Percentiles rank a stretch among this genome's conserved stretches.
These are phyloP conservation scores for Dromaius novaehollandiae DNA, from an alignment of 2,113 vertebrate genomes.

Conservation along the genomic window DNA sequence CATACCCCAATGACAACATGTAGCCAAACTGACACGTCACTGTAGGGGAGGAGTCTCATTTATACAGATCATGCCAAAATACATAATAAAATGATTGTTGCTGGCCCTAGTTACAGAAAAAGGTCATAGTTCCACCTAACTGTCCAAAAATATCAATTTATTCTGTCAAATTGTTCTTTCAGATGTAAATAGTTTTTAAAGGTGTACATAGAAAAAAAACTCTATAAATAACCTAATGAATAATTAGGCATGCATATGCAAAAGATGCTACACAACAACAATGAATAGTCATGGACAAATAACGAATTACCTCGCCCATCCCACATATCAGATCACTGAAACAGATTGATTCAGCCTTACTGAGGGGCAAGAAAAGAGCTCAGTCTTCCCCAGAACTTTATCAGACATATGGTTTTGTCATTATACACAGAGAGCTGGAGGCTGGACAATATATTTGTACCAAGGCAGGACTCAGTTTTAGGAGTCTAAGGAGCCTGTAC, in stretches of 20 bases:
- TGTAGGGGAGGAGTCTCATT: neutral
- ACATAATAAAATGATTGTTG: neutral
- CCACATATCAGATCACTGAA: neutral
- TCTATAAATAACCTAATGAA: neutral
- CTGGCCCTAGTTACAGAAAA: neutral
- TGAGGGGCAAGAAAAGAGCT: neutral
- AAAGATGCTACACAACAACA: neutral
- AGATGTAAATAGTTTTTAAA: neutral
- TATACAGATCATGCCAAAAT: neutral
- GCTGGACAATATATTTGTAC: neutral
- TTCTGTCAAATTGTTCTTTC: neutral
- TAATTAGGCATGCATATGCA: neutral
- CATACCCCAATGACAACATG: neutral
- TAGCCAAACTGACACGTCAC: neutral
- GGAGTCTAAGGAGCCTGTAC: neutral
- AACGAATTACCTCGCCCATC: neutral
- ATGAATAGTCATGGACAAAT: neutral
- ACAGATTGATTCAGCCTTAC: neutral
- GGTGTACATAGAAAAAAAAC: neutral
- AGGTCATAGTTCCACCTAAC: neutral
- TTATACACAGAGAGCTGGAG: neutral
- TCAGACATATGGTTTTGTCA: neutral
- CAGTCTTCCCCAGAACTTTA: neutral
- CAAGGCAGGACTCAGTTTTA: neutral
- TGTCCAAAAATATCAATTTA: neutral